phyloP scores from a whole-genome alignment of 2,888 invertebrate species.

The Sphinx pinastri region DNA sequence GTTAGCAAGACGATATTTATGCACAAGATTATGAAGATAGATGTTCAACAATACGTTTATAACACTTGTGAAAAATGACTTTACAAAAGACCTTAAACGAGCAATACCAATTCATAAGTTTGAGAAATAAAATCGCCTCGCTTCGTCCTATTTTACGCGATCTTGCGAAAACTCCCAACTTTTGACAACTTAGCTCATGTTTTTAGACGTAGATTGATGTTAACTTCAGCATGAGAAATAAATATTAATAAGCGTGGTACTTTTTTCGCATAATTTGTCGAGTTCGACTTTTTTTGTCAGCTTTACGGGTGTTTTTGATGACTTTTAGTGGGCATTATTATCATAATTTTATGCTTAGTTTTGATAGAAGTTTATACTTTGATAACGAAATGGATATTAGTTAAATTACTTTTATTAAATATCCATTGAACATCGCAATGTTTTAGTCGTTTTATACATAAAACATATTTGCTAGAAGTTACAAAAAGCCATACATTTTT shows the following conservation, averaged over 20 bases:
- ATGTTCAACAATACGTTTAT: neutral
- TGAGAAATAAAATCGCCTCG: constrained; percentile 47
- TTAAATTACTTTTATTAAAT: too few species aligned
- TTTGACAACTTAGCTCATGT: constrained; percentile 59
- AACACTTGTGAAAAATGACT: constrained; percentile 54
- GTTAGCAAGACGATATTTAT: neutral
- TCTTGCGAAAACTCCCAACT: constrained; percentile 59
- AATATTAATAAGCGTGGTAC: constrained; percentile 45
- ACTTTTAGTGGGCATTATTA: neutral
- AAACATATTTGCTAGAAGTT: too few species aligned
- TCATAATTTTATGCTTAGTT: neutral
- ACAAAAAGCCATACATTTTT: too few species aligned
- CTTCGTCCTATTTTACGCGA: constrained; percentile 51
- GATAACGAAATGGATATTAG: too few species aligned
- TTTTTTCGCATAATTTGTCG: constrained; percentile 20
- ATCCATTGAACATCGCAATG: too few species aligned
- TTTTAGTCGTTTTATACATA: too few species aligned
- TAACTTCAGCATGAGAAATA: constrained; percentile 49
- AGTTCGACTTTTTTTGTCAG: constrained; percentile 24
- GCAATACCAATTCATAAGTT: constrained; percentile 49
- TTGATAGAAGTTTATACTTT: too few species aligned
- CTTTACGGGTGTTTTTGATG: constrained; percentile 17
- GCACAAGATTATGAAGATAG: neutral
- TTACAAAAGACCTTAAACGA: constrained; percentile 60
- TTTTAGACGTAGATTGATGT: constrained; percentile 65